Base-by-base conservation (phyloP, 1,140 invertebrate genomes). In the Drosophila burlai region DNA sequence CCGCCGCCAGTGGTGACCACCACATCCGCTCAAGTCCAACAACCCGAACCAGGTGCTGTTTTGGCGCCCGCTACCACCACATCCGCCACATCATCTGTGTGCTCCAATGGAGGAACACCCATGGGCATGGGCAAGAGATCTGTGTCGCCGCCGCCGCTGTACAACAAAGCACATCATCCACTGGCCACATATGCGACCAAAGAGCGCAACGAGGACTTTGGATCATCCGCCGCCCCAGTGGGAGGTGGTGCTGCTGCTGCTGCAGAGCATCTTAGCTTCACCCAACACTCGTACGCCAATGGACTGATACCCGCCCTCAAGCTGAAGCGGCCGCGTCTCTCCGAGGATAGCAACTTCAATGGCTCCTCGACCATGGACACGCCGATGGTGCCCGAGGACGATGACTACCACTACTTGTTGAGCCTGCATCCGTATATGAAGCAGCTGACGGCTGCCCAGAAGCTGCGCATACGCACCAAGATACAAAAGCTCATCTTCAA, bases 401-500 rank as follows among this genome's bases (percentile, higher is more conserved):
- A 93, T 75, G 92, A 93, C 68, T 93, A 93, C 72, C 91, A 92
- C 73, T 93, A 93, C 40, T 76, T 93, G 66, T 77, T 93, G 10
- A 92, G 91, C 43, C 75, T 93, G 38, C 91, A 93, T 78, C 92
- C 92, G 7, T 93, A 92, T 52, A 92, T 93, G 91, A 92, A 91
- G 46, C 91, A 93, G 46, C 55, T 93, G 59, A 92, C 80, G 43
- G 82, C 91, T 15, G 82, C 92, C 10, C 92, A 93, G 43, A 93
- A 93, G 59, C 58, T 93, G 49, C 84, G 91, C 40, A 92, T 92
- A 60, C 87, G 92, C 66, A 93, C 91, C 59, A 93, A 92, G 81
- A 93, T 93, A 78, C 92, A 93, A 84, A 93, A 93, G 63, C 76
- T 93, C 66, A 93, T 93, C 29, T 93, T 93, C 36, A 93, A 93